A percentile compares a stretch with the other conserved stretches of the same genome.
Conservation (phyloP, 2,113 vertebrate genomes). For the Cisticola juncidis region DNA sequence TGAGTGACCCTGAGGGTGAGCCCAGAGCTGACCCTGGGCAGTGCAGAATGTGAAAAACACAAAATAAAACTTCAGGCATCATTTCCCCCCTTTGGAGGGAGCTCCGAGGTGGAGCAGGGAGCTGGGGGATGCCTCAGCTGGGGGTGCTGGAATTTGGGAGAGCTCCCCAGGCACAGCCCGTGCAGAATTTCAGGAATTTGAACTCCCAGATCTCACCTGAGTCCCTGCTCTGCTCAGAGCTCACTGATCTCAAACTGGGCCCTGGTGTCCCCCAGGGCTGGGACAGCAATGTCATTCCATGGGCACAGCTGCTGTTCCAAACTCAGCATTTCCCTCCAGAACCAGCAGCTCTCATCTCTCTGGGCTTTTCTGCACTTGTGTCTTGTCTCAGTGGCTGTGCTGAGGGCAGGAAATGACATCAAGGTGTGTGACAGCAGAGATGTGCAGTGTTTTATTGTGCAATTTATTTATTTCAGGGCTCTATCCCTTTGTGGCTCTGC, state of each 20-base stretch:
- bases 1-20: too few relatives aligned
- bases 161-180: not conserved
- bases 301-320: not conserved
- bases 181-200: not conserved
- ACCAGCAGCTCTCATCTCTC: not conserved
- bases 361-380: not conserved
- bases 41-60: too few relatives aligned
- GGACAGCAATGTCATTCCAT: not conserved
- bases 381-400: not conserved
- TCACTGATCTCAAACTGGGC: fast-evolving
- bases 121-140: not conserved
- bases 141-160: not conserved
- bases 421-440: not conserved
- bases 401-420: not conserved
- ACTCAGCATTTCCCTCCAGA: fast-evolving
- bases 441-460: too few relatives aligned
- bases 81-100: too few relatives aligned
- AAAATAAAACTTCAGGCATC: too few relatives aligned
- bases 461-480: too few relatives aligned
- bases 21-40: too few relatives aligned
- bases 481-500: not conserved
- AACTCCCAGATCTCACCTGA: not conserved
- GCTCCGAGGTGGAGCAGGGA: not conserved
- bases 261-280: not conserved
- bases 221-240: not conserved